Evolutionary conservation across 2,113 vertebrate genomes (phyloP).

Genomic region (Ploceus nigricollis): DNA sequence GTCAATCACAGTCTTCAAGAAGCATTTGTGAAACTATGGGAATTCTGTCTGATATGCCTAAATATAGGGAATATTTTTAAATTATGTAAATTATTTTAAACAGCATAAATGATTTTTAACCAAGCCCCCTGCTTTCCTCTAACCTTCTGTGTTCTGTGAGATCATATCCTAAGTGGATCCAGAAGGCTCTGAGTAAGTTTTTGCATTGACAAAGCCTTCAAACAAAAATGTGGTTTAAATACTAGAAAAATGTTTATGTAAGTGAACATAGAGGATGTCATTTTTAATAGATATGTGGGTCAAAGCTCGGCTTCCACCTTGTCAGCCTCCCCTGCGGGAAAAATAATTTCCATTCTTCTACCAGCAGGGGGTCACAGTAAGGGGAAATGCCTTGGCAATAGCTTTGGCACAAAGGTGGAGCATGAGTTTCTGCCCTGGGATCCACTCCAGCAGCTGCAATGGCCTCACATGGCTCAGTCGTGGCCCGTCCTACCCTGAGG

Average conservation of each 20-base stretch:
- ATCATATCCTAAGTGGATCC: neutral
- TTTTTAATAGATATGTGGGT: neutral
- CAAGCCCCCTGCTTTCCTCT: neutral
- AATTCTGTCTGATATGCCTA: neutral
- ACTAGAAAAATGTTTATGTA: neutral
- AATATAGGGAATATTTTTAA: neutral
- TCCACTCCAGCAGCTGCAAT: neutral
- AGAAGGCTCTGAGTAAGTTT: neutral
- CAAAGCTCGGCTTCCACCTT: neutral
- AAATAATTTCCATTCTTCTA: neutral
- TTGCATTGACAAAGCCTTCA: neutral
- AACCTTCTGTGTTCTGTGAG: neutral
- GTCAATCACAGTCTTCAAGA: neutral
- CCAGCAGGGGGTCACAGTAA: neutral
- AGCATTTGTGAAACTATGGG: neutral
- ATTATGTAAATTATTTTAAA: neutral
- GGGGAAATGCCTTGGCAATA: neutral
- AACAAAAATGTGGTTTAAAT: neutral
- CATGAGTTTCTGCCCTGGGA: neutral
- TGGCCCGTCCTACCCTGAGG: neutral
- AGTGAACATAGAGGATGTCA: neutral
- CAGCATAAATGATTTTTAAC: neutral
- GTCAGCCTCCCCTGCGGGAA: neutral
- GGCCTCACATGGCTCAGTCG: rapidly evolving
- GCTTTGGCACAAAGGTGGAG: neutral